Evolutionary conservation across 2,113 vertebrate species (phyloP).

Genomic region (Setophaga petechia): DNA sequence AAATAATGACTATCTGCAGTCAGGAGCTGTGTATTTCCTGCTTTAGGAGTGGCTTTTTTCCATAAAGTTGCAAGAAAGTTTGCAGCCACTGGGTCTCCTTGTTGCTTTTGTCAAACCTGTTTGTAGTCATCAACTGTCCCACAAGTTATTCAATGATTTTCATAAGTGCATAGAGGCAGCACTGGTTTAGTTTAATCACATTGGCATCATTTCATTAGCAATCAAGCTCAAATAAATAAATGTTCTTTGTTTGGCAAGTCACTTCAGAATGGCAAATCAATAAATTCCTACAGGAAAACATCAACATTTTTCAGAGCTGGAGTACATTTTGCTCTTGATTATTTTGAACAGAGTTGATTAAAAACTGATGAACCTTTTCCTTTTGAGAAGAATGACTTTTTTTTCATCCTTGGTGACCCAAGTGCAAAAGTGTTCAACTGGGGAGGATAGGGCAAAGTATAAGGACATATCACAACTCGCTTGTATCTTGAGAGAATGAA

Average conservation of each 20-base stretch:
- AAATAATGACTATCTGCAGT: not conserved
- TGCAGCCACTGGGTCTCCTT: not conserved
- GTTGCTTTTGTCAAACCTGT: not conserved
- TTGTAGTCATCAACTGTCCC: not conserved
- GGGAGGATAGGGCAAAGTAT: not conserved
- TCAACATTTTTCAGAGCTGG: not conserved
- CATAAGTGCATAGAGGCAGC: not conserved
- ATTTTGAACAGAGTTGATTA: slow-evolving; percentile 23
- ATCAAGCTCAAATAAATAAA: slow-evolving; percentile 48
- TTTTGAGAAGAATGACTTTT: not conserved
- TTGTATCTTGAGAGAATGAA: not conserved
- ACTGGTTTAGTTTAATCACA: not conserved
- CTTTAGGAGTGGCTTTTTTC: not conserved
- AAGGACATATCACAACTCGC: not conserved
- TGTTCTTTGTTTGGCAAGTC: slow-evolving; percentile 41
- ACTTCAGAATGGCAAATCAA: slow-evolving; percentile 9
- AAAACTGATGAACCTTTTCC: not conserved
- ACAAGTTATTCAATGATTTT: slow-evolving; percentile 7
- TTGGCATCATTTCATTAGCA: not conserved
- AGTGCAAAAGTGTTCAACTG: rapidly evolving
- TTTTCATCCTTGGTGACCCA: not conserved
- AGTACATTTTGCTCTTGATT: not conserved
- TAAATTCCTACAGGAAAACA: slow-evolving; percentile 1
- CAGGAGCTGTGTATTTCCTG: rapidly evolving
- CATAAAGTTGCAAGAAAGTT: not conserved